Base-by-base conservation (phyloP, 2,797 vertebrate species). In the Betta splendens region DNA sequence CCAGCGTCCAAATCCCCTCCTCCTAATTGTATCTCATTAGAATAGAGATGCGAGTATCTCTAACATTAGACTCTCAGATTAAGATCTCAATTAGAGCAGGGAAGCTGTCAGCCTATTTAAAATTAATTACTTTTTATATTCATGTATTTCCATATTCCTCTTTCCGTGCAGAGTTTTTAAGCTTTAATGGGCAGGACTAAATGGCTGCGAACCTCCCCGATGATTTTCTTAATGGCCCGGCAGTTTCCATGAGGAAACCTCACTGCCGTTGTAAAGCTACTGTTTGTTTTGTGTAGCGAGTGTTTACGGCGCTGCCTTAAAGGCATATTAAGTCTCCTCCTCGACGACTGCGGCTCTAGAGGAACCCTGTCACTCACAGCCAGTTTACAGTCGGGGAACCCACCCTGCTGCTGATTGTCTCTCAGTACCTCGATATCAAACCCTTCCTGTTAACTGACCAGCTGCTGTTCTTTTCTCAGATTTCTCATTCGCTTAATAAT, bases 1-100 rank as follows among this genome's bases (percentile, higher is more conserved):
- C 20, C 35, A 37, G 67, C 55, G 53, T 68, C 60, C 75, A 54
- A 48, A 52, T 74, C 45, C 50, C 47, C 36, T 79, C 62, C 54
- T 67, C 48, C 50, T 90, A 76, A 85, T 85, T 88, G 81, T 77
- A 83, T 89, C 73, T 88, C 81, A 84, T 83, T 81, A 79, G 55
- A 75, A 58, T 56, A 72, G 73, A 79, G 55, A 73, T 65, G 52
- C 70, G 75, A 70, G 64, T 78, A 69, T 77, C 53, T 64, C 48
- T 35, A 72, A 77, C 73, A 69, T 80, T 85, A 77, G 69, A 82
- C 64, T 80, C 58, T 52, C 56, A 73, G 76, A 86, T 86, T 82
- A 86, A 74, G 45, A 86, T 84, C 84, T 77, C 74, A 83, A 57
- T 85, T 83, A 80, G 55, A 77, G 37, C 26, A 56, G 28, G 48